phyloP scores from a whole-genome alignment of 2,797 vertebrate genomes.

The Macroramphosus scolopax region DNA sequence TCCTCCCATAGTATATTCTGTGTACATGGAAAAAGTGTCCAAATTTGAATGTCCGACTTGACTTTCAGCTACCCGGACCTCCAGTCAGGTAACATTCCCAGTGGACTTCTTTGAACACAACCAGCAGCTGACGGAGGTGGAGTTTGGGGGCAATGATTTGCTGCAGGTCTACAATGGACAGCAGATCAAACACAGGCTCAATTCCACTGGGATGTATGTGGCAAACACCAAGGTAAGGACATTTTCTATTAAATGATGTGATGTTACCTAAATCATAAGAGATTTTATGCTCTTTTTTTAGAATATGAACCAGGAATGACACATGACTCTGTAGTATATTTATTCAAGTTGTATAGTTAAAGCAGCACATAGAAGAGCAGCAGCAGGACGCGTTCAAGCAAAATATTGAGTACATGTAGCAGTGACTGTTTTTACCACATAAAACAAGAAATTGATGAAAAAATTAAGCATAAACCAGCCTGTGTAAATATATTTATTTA shows the following conservation, averaged over 20 bases:
- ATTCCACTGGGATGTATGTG: constrained; percentile 99
- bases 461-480: no score
- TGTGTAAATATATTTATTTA: no score
- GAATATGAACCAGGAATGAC: no score
- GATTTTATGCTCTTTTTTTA: neutral
- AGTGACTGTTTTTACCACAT: no score
- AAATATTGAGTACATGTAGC: no score
- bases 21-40: no score
- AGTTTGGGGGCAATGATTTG: constrained; percentile 96
- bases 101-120: constrained; percentile 99
- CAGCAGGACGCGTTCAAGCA: no score
- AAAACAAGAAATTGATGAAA: no score
- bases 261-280: neutral
- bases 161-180: constrained; percentile 98
- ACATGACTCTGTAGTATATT: no score
- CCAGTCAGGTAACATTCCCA: constrained; percentile 95
- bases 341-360: no score
- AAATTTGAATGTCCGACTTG: constrained; percentile 13
- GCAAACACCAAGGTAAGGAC: constrained; percentile 93
- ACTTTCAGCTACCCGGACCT: constrained; percentile 87
- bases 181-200: constrained; percentile 98
- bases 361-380: no score
- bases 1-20: neutral
- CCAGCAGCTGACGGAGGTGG: constrained; percentile 96
- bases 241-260: neutral